Conservation (phyloP, 2,888 invertebrate genomes). For the Bugulina stolonifera region DNA sequence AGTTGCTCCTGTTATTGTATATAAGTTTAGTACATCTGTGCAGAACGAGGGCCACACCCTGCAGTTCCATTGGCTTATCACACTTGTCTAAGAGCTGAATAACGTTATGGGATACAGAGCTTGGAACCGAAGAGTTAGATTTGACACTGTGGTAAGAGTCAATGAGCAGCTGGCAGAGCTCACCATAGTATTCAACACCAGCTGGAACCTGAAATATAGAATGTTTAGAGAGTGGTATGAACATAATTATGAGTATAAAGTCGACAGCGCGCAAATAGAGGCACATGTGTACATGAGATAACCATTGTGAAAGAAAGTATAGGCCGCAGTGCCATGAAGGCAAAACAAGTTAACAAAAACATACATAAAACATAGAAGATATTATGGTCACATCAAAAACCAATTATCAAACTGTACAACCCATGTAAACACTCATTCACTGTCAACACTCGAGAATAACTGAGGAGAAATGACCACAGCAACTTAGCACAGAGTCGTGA, state of each 20-base stretch:
- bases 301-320: too few species aligned
- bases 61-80: background rate
- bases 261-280: too few species aligned
- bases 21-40: background rate
- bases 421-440: background rate
- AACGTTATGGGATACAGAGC: background rate
- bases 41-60: background rate
- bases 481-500: background rate
- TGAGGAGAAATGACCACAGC: background rate
- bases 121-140: background rate
- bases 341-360: too few species aligned
- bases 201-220: background rate
- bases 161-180: background rate
- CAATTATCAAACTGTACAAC: background rate
- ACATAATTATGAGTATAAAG: too few species aligned
- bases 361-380: background rate
- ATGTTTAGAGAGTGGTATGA: too few species aligned
- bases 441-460: background rate
- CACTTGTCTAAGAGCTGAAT: background rate
- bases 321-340: too few species aligned
- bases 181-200: background rate
- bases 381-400: background rate
- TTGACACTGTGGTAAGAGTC: background rate
- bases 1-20: background rate
- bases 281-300: too few species aligned